Evolutionary conservation across 1,140 invertebrate genomes (phyloP).

Genomic region (Drosophila ironensis): DNA sequence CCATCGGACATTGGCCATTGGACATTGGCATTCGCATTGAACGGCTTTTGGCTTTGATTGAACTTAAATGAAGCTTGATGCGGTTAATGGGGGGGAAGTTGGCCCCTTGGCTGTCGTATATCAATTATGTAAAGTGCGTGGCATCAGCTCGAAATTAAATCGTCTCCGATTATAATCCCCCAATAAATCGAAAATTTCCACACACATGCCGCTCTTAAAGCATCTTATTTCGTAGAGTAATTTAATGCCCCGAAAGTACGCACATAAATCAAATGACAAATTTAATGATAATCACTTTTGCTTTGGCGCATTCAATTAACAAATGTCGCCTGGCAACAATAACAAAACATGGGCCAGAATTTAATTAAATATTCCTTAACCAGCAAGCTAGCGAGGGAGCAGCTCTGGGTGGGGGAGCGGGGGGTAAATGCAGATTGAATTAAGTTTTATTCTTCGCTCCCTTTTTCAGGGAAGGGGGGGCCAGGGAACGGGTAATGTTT

Average conservation of each 20-base stretch:
- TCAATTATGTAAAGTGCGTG: slow-evolving; percentile 25
- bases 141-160: neutral
- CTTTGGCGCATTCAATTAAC: slow-evolving; percentile 59
- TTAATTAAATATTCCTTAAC: slow-evolving; percentile 55
- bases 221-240: slow-evolving; percentile 8
- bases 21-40: slow-evolving; percentile 52
- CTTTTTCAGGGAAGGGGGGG: neutral
- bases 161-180: neutral
- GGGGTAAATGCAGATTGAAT: slow-evolving; percentile 45
- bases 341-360: slow-evolving; percentile 29
- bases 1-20: slow-evolving; percentile 23
- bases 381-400: no score
- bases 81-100: slow-evolving; percentile 42
- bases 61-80: slow-evolving; percentile 62
- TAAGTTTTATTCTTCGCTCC: slow-evolving; percentile 66
- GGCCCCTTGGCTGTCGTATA: neutral
- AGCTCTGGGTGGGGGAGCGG: neutral
- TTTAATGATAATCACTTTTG: slow-evolving; percentile 64
- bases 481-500: neutral
- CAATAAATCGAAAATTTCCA: slow-evolving; percentile 18
- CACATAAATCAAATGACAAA: slow-evolving; percentile 67
- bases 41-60: slow-evolving; percentile 58
- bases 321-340: slow-evolving; percentile 52
- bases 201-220: neutral
- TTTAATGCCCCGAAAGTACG: slow-evolving; percentile 19